These are phyloP conservation scores for Eudyptes chrysolophus DNA, from an alignment of 2,113 vertebrate species.

Conservation along the genomic window DNA sequence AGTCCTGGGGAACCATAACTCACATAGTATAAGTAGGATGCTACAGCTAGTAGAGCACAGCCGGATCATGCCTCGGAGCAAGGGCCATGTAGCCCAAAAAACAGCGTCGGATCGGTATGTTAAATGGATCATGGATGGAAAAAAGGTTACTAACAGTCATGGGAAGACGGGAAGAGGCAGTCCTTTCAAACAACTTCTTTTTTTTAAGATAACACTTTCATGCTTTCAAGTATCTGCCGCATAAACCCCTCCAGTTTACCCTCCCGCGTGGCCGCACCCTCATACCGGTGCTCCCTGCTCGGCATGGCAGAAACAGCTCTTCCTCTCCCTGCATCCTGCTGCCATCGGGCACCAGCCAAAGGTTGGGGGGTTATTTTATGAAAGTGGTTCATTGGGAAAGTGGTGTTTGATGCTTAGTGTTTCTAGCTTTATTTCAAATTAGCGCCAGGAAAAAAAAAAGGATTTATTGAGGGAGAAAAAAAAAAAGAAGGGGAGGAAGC, in stretches of 20 bases:
- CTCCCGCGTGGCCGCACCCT: neutral
- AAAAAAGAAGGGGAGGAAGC: accelerated
- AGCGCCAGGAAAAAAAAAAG: accelerated
- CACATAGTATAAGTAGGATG: accelerated
- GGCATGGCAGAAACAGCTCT: neutral
- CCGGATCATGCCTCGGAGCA: neutral
- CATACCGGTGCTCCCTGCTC: neutral
- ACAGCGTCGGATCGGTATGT: accelerated
- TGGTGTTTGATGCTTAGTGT: neutral
- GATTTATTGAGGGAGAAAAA: neutral
- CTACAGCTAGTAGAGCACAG: no score
- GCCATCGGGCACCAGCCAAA: neutral
- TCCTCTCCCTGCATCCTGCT: neutral
- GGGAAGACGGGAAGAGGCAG: neutral
- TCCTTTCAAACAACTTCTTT: neutral
- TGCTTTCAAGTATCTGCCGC: neutral
- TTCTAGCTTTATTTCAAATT: neutral
- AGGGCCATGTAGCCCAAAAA: neutral
- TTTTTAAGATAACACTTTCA: neutral
- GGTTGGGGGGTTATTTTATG: neutral
- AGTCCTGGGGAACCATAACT: neutral
- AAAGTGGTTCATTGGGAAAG: neutral
- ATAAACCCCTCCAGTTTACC: neutral
- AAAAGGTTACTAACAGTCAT: neutral
- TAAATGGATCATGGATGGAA: neutral